These are phyloP conservation scores for Drosophila tsacasi DNA, from an alignment of 1,140 invertebrate genomes.

Conservation along the genomic window DNA sequence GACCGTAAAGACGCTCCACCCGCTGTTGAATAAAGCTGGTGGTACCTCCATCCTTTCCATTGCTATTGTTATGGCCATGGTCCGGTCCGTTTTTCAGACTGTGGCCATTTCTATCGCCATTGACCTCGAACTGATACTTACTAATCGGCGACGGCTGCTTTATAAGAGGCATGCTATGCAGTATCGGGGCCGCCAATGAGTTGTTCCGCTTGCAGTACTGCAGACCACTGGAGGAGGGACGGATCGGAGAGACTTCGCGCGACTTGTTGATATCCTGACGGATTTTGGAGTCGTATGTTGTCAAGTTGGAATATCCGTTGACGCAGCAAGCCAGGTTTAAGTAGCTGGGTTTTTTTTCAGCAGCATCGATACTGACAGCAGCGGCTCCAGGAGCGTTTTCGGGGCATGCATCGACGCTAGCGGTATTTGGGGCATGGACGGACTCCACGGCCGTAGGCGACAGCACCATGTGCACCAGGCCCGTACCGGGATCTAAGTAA, in stretches of 20 bases:
- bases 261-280: conserved; percentile 89
- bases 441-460: conserved; percentile 40
- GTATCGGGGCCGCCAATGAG: conserved; percentile 86
- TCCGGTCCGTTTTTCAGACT: conserved; percentile 32
- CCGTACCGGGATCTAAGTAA: conserved; percentile 53
- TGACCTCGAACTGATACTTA: conserved; percentile 29
- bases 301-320: conserved; percentile 94
- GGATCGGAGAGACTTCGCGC: conserved; percentile 89
- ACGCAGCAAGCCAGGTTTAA: conserved; percentile 94
- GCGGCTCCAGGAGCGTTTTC: conserved; percentile 7
- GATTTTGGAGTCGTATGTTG: conserved; percentile 92
- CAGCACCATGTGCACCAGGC: conserved; percentile 71
- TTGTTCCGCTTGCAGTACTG: conserved; percentile 88
- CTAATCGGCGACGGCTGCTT: conserved; percentile 48
- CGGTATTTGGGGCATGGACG: conserved; percentile 15
- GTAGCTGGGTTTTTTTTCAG: conserved; percentile 90
- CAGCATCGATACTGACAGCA: conserved; percentile 4
- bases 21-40: conserved; percentile 94
- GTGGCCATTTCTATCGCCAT: conserved; percentile 37
- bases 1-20: conserved; percentile 94
- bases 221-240: conserved; percentile 86
- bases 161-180: conserved; percentile 79
- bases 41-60: conserved; percentile 17
- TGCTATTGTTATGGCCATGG: conserved; percentile 29
- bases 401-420: conserved; percentile 1